Base-by-base conservation (phyloP, 2,888 invertebrate species). In the Sesamia inferens region DNA sequence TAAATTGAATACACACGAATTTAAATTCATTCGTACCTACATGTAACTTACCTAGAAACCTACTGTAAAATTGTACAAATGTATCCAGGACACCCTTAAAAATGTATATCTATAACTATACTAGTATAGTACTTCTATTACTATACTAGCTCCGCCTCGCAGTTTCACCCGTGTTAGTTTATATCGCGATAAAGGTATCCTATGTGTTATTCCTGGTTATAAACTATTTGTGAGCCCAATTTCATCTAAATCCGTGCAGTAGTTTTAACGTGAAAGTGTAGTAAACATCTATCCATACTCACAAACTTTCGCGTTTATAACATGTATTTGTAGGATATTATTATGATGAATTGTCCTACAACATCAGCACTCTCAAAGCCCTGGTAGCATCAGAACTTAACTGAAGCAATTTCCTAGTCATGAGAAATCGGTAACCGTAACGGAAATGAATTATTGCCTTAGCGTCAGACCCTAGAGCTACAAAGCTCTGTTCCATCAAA, bases 401-500 rank as follows among this genome's bases (percentile, higher is more conserved):
- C 55, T 69, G 65, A 83, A 80, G 67, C 74, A 86, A 90, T 90
- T 89, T 90, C 89, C 88, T 78, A 71, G 81, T 75, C 81, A 85
- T 74, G 76, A 83, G 68, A 82, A 83, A 67, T 79, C 81, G 78
- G 79, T 66, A 74, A 81, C 82, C 81, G 71, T 83, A 82, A 84
- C 87, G 88, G 87, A 89, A 89, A 90, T 89, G 85, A 88, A 83
- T 85, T 86, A 89, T 88, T 79, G 86, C 88, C 84, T 88, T 88
- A 84, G 80, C 79, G 80, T 83, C 81, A 78, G 88, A 89, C 88
- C 87, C 88, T 89, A 90, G 87, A 89, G 89, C 88, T 88, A 89
- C 87, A 90, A 90, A 90, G 89, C 90, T 87, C 87, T 85, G 83
- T 90, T 90, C 90, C 90, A 91, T 93, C 92, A 93, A 93, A 93